Conservation (phyloP, 2,888 invertebrate genomes). For the Ectobius pallidus region DNA sequence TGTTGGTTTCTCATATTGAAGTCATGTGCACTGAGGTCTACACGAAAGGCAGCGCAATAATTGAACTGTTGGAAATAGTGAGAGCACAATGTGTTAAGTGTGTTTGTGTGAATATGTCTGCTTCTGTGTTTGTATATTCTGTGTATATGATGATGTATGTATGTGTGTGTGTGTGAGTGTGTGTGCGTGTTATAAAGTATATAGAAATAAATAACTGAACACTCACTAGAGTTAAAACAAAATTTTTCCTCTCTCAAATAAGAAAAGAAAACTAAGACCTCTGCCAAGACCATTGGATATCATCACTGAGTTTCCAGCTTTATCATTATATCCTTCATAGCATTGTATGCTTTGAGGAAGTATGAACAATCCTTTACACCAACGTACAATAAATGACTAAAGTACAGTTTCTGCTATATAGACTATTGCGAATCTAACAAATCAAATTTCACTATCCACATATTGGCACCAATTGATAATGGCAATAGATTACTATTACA, state of each 20-base stretch:
- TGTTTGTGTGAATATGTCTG: slow-evolving; percentile 10
- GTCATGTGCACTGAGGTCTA: slow-evolving; percentile 41
- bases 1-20: slow-evolving; percentile 31
- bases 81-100: slow-evolving; percentile 33
- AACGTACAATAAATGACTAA: not conserved
- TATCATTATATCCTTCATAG: not conserved
- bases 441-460: slow-evolving; percentile 17
- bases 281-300: not conserved
- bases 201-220: not conserved
- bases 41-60: slow-evolving; percentile 44
- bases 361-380: not conserved
- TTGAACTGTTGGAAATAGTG: slow-evolving; percentile 42
- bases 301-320: not conserved
- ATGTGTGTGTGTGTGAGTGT: slow-evolving; percentile 6
- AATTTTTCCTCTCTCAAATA: not conserved
- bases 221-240: slow-evolving; percentile 10
- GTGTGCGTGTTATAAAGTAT: slow-evolving; percentile 11
- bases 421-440: slow-evolving; percentile 22
- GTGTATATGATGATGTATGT: not conserved
- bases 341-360: not conserved
- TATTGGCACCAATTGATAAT: slow-evolving; percentile 31
- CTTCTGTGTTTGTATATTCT: too few relatives aligned
- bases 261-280: slow-evolving; percentile 8
- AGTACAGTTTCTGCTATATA: not conserved
- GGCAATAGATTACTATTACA: slow-evolving; percentile 8